Percentiles rank a stretch among this genome's conserved stretches.
Evolutionary conservation across 1,140 invertebrate genomes (phyloP).

Genomic region (Acromyrmex charruanus): DNA sequence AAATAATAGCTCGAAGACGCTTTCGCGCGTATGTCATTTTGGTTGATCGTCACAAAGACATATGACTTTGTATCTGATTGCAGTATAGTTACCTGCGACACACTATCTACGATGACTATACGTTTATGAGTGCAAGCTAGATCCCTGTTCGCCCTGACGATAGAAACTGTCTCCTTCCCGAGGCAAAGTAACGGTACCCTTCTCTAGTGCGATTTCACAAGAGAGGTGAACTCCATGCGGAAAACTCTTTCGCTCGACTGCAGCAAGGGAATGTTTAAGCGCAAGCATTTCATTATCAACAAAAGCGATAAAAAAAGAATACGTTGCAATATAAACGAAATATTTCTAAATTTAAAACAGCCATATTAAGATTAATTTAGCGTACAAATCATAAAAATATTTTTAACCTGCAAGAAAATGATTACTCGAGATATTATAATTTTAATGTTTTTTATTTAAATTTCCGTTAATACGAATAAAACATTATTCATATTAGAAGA

Average conservation of each 20-base stretch:
- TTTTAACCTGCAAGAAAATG: not conserved
- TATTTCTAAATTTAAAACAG: not conserved
- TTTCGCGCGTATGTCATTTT: slow-evolving; percentile 57
- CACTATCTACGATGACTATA: slow-evolving; percentile 55
- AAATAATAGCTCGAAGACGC: not conserved
- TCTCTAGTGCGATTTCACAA: slow-evolving; percentile 53
- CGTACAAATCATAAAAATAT: not conserved
- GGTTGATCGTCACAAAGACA: slow-evolving; percentile 64
- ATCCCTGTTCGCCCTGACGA: slow-evolving; percentile 47
- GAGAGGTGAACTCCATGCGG: slow-evolving; percentile 43
- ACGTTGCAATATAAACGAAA: not conserved
- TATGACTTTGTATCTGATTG: slow-evolving; percentile 70
- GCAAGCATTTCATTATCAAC: slow-evolving; percentile 29
- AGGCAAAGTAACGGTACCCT: slow-evolving; percentile 57
- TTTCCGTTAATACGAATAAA: no score
- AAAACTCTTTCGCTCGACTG: slow-evolving; percentile 57
- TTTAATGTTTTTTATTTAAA: not conserved
- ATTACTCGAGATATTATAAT: not conserved
- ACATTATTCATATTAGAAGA: no score
- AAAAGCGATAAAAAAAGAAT: slow-evolving; percentile 12
- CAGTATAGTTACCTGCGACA: slow-evolving; percentile 67
- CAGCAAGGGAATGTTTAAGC: slow-evolving; percentile 39
- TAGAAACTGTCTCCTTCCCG: slow-evolving; percentile 56
- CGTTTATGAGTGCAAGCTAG: slow-evolving; percentile 55
- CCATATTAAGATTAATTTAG: not conserved